Evolutionary conservation across 2,113 vertebrate genomes (phyloP), one percentile per base, ranked within the genome.

Genomic region (Verasper variegatus): DNA sequence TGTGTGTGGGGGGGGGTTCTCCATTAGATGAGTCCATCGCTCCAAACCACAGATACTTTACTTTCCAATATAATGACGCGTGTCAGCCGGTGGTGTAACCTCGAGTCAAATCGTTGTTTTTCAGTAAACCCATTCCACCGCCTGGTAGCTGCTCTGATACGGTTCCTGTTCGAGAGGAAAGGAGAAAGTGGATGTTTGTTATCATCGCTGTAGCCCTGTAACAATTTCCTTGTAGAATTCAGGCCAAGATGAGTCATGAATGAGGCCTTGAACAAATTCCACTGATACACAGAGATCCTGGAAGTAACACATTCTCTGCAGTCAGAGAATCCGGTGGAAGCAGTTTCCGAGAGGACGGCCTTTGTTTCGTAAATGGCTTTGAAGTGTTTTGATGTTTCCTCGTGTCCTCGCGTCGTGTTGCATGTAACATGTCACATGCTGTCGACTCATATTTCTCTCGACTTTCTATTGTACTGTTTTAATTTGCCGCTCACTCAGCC

Each of bases 201-300:
- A 6, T 67, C 61, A 63, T 64, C 0, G 35, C 71, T 68, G 35
- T 2, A 42, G 40, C 73, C 47, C 73, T 55, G 63, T 47, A 81
- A 76, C 58, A 81, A 77, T 88, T 82, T 85, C 72, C 81, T 68
- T 18, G 69, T 77, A 49, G 84, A 83, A 89, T 31, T 71, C 71
- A 60, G 52, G 83, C 83, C 85, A 82, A 71, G 76, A 83, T 88
- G 87, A 88, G 83, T 88, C 85, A 84, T 24, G 72, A 76, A n/a
- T 61, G 78, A 84, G 65, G 74, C 64, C 71, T 87, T 80, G 71
- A 84, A 85, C 40, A 65, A 73, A 82, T 66, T 60, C 82, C 86
- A 78, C 5, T 13, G 80, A 76, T 18, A 20, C 59, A 55, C 75
- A 49, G 70, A 42, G 79, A 76, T 78, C 54, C 59, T 68, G 59